These are phyloP conservation scores for Tyrannus savana DNA, from an alignment of 2,113 vertebrate species.

Conservation along the genomic window DNA sequence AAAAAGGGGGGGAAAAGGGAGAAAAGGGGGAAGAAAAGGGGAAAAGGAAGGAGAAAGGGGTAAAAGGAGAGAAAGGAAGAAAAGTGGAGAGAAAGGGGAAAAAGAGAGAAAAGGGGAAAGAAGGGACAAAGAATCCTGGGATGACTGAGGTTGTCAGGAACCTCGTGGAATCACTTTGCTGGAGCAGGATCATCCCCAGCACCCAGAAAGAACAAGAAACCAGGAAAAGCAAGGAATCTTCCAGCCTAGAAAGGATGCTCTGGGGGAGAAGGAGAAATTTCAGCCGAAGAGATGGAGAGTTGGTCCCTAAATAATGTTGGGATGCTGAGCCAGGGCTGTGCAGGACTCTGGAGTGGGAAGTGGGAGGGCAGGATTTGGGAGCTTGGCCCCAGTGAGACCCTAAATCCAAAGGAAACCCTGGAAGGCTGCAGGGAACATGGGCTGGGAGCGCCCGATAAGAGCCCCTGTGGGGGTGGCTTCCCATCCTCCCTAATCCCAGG, in stretches of 20 bases:
- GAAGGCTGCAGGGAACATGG: not conserved
- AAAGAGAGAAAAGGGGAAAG: not conserved
- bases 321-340: not conserved
- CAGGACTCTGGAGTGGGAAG: not conserved
- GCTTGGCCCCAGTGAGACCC: not conserved
- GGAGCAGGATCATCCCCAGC: not conserved
- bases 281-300: fast-evolving
- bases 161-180: not conserved
- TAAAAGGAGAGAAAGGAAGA: not conserved
- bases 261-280: not conserved
- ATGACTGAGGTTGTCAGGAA: not conserved
- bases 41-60: not conserved
- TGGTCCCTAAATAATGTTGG: fast-evolving
- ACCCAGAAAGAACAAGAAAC: not conserved
- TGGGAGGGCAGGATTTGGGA: not conserved
- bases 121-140: not conserved
- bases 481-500: not conserved
- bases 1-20: no score
- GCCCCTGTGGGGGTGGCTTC: not conserved
- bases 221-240: not conserved
- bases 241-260: not conserved
- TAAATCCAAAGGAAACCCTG: not conserved
- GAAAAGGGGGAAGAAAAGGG: no score
- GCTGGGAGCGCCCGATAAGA: not conserved
- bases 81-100: not conserved